Base-by-base conservation (phyloP, 2,797 vertebrate genomes). In the Gorsachius magnificus region DNA sequence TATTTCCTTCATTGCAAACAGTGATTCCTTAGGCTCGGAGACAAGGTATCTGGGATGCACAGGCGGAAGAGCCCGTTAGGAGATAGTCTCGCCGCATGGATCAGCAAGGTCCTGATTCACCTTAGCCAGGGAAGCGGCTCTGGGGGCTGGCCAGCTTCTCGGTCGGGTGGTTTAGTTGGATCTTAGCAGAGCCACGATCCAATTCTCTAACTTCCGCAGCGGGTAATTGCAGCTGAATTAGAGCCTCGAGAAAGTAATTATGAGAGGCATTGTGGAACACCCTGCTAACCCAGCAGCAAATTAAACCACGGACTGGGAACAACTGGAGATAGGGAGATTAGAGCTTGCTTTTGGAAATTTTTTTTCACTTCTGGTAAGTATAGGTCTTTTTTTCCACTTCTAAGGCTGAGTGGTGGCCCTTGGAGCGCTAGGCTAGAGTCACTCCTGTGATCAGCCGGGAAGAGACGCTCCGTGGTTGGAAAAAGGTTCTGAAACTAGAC, bases 211-310 rank as follows among this genome's bases (percentile, higher is more conserved):
- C 93, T 96, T 97, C 94, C n/a, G 28, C 63, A 77, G 93, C 93
- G 92, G 63, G 95, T 97, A 95, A 97, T 95, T 97, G 95, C 87
- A 95, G 90, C 74, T 93, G 97, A 96, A 95, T 97, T 96, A 95
- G 94, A 95, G 89, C 77, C 96, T 93, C 1, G 1, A 90, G 89
- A 96, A 97, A 97, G 74, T 94, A 96, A 96, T 95, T 96, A 92
- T 57, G 60, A 94, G 76, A 96, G 76, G 91, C 92, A 94, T 88
- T 95, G 94, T 96, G 93, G 93, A 96, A 96, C 90, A 93, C 83
- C 86, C 68, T 97, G 96, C 93, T 93, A 96, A 97, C 96, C 94
- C 93, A 92, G 96, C 93, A 96, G 95, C 96, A 97, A 96, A 97
- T 97, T 94, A 96, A 97, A 96, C 61, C 45, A 79, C 51, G 63